Base-by-base conservation (phyloP, 1,140 invertebrate genomes). In the Lucilia cuprina region DNA sequence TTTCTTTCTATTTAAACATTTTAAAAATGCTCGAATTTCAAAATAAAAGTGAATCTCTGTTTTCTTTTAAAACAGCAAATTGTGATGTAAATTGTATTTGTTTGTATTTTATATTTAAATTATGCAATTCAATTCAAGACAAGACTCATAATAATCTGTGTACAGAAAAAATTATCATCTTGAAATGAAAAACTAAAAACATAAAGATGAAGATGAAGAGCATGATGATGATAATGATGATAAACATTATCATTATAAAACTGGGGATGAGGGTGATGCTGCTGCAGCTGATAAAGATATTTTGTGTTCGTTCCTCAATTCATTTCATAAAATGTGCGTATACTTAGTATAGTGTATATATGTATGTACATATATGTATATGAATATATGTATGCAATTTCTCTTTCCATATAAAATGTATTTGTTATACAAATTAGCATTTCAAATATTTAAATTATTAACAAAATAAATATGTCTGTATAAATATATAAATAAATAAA, bases 161-260 rank as follows among this genome's bases (percentile, higher is more conserved):
- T 60, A 60, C 55, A 60, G 55, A 60, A 60, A n/a, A 60, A 60
- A 60, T 60, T 60, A 60, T 60, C 55, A 60, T 60, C n/a, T n/a
- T 17, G 14, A 60, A 60, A 60, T 17, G 55, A 60, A 14, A 60
- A 60, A 60, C 55, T n/a, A 17, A 60, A 60, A 60, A 12, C 17
- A 55, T 55, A 55, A 60, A 60, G 12, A n/a, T 60, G 13, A 60
- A 14, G 14, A n/a, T n/a, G 55, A 60, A 60, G 55, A 60, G 14
- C 55, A 60, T 60, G 14, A 60, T 60, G 14, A 60, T 60, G 5
- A 17, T 60, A 14, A 60, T 60, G 5, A 60, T 60, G 55, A 60
- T 60, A 41, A 41, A 41, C 5, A 41, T 30, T 8, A 41, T 8
- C 41, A 41, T 41, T 8, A 41, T 41, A 41, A 7, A 41, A 41